Percentiles rank a stretch among this genome's conserved stretches.
phyloP scores from a whole-genome alignment of 2,797 vertebrate genomes.

The Chiloscyllium punctatum region DNA sequence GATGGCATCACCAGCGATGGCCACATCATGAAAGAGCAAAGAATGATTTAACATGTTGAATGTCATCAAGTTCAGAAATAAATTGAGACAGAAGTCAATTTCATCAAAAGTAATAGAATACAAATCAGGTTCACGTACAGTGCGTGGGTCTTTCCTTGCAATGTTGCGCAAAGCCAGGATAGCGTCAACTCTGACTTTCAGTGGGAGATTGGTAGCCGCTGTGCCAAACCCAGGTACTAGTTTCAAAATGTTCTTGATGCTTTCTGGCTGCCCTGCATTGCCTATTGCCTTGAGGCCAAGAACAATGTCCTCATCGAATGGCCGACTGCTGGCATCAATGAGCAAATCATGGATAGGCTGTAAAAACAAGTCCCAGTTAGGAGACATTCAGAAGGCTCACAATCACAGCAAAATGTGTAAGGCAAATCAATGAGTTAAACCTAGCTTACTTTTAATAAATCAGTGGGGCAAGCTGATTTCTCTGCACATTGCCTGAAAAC shows the following conservation, averaged over 20 bases:
- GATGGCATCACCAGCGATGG: no score
- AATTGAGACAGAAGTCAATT: neutral
- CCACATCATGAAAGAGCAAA: no score
- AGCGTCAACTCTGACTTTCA: constrained; percentile 44
- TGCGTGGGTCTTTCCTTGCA: constrained; percentile 48
- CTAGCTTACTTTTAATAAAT: constrained; percentile 65
- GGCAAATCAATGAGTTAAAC: neutral
- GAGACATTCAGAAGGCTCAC: no score
- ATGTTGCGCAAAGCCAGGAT: constrained; percentile 52
- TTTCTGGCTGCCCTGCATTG: constrained; percentile 52
- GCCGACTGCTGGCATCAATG: constrained; percentile 48
- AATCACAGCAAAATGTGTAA: neutral
- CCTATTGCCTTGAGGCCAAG: constrained; percentile 54
- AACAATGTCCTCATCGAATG: constrained; percentile 46
- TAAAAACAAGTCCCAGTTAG: constrained; percentile 39
- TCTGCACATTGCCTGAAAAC: constrained; percentile 64
- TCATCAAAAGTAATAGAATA: neutral
- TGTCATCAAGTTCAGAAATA: neutral
- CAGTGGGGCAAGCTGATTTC: constrained; percentile 55
- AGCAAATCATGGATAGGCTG: constrained; percentile 53
- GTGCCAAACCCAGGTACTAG: constrained; percentile 49
- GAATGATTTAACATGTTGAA: neutral
- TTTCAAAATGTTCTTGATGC: constrained; percentile 54
- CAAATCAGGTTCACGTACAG: constrained; percentile 45
- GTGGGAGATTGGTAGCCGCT: constrained; percentile 43